Evolutionary conservation across 2,888 invertebrate genomes (phyloP).

Genomic region (Athalia rosae): DNA sequence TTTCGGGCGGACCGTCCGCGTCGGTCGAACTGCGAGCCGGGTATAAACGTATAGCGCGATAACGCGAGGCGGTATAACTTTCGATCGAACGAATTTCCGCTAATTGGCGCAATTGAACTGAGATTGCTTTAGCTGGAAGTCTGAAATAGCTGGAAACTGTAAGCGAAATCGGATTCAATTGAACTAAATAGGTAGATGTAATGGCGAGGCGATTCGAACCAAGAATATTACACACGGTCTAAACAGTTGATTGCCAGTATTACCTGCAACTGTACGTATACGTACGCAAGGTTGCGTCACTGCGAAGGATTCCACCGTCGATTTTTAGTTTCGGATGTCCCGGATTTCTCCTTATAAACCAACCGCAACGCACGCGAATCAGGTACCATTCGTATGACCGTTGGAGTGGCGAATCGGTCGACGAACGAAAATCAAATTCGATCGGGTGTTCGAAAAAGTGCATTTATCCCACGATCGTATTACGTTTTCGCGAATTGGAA

Average conservation of each 20-base stretch:
- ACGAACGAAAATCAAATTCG: no score
- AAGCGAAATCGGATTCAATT: constrained; percentile 38
- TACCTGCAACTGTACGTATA: neutral
- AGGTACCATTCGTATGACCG: no score
- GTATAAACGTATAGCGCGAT: neutral
- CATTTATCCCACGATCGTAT: no score
- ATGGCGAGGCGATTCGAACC: constrained; percentile 22
- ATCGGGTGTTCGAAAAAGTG: no score
- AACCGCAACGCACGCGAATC: no score
- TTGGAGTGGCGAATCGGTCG: no score
- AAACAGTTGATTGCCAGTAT: neutral
- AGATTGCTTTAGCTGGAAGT: constrained; percentile 25
- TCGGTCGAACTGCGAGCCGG: neutral
- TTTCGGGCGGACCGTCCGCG: no score
- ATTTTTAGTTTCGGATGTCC: no score
- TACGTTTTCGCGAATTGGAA: neutral
- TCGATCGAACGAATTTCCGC: constrained; percentile 27
- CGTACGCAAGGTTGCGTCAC: neutral
- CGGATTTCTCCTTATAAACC: no score
- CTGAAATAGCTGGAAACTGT: neutral
- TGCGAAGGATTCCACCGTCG: neutral
- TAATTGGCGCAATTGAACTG: constrained; percentile 33
- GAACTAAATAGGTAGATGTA: constrained; percentile 23
- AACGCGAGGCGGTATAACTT: neutral
- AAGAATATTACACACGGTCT: constrained; percentile 29